Evolutionary conservation across 2,888 invertebrate species (phyloP).

Genomic region (Eremobia ochroleuca): DNA sequence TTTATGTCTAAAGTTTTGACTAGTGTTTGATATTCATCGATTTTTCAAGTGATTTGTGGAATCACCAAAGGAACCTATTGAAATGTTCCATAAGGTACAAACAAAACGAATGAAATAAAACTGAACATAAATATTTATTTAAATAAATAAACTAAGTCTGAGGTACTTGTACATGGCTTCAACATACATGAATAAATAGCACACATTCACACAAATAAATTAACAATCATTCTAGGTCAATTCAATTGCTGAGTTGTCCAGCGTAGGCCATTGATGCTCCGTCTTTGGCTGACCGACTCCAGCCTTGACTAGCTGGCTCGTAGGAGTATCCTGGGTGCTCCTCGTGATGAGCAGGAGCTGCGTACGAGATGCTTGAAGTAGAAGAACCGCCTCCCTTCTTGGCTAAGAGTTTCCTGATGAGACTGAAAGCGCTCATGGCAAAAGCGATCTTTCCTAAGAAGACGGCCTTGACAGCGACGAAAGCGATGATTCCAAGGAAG

Average conservation of each 20-base stretch:
- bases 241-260: slow-evolving; percentile 80
- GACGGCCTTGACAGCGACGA: slow-evolving; percentile 96
- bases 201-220: slow-evolving; percentile 74
- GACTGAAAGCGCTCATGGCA: slow-evolving; percentile 93
- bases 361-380: slow-evolving; percentile 91
- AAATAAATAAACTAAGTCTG: slow-evolving; percentile 81
- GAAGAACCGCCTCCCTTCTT: slow-evolving; percentile 89
- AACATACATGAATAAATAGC: slow-evolving; percentile 71
- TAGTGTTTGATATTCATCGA: too few relatives aligned
- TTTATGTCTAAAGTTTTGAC: background rate
- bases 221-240: slow-evolving; percentile 72
- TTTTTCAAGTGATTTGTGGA: background rate
- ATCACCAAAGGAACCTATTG: background rate
- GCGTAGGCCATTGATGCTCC: slow-evolving; percentile 93
- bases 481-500: slow-evolving; percentile 93
- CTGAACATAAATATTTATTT: slow-evolving; percentile 72
- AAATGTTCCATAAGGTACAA: slow-evolving; percentile 29
- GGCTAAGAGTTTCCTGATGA: slow-evolving; percentile 92
- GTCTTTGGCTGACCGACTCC: slow-evolving; percentile 92
- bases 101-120: slow-evolving; percentile 57
- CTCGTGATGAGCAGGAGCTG: slow-evolving; percentile 91
- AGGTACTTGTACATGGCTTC: slow-evolving; percentile 84
- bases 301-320: slow-evolving; percentile 90
- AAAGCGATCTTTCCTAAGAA: slow-evolving; percentile 96
- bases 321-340: slow-evolving; percentile 91